Conservation (phyloP, 2,888 invertebrate genomes). For the Pyrrhosoma nymphula region DNA sequence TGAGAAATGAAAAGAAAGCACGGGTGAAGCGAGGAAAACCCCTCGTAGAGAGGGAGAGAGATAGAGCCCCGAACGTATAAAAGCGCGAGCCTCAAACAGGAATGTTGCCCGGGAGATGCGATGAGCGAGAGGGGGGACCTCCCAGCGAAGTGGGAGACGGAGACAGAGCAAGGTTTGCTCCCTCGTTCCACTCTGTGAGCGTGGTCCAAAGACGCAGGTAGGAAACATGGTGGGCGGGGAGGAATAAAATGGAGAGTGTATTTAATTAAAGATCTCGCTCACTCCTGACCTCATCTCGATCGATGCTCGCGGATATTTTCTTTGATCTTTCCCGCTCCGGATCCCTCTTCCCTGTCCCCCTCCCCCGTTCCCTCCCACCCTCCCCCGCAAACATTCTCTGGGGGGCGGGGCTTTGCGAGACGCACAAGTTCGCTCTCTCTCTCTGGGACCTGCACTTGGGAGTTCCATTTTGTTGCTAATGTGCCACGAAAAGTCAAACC, state of each 20-base stretch:
- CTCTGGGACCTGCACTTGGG: no score
- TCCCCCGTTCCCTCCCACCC: no score
- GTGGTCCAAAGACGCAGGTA: not conserved
- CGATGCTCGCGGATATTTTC: not conserved
- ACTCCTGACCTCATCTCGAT: not conserved
- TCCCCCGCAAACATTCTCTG: no score
- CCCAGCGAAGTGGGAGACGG: not conserved
- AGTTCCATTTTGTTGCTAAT: not conserved
- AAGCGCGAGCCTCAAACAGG: not conserved
- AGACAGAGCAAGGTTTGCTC: not conserved
- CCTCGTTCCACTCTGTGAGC: not conserved
- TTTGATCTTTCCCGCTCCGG: no score
- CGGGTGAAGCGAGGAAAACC: not conserved
- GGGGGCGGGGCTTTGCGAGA: no score
- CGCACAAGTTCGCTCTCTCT: no score
- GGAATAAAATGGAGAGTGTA: not conserved
- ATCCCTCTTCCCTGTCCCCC: not conserved
- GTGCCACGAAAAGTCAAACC: not conserved
- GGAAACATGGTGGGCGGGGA: no score
- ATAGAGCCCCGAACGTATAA: not conserved
- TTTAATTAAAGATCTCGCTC: constrained; percentile 7
- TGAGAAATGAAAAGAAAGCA: constrained; percentile 1
- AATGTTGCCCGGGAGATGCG: constrained; percentile 4
- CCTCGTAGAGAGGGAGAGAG: no score
- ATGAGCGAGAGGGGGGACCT: not conserved